These are phyloP conservation scores for Ahaetulla prasina DNA, from an alignment of 2,113 vertebrate species.

Conservation along the genomic window DNA sequence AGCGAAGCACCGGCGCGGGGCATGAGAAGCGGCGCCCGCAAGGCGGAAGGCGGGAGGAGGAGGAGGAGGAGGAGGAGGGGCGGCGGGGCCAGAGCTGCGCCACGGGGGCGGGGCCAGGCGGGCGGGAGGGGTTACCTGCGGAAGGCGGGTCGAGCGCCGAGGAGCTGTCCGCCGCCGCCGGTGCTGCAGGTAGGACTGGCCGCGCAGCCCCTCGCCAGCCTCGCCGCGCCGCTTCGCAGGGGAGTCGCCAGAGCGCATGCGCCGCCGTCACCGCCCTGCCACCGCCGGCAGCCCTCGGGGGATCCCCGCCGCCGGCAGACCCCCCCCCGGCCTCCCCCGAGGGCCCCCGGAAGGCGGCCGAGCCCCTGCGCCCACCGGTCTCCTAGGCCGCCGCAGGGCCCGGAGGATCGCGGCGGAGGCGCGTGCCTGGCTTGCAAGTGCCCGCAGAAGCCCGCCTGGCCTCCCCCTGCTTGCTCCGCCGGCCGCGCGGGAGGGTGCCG, in stretches of 20 bases:
- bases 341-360: background rate
- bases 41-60: background rate
- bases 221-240: conserved; percentile 42
- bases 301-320: background rate
- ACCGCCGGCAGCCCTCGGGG: background rate
- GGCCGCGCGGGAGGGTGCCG: background rate
- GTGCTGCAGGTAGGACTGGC: conserved; percentile 70
- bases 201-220: conserved; percentile 58
- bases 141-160: conserved; percentile 36
- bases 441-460: background rate
- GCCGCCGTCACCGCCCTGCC: conserved; percentile 27
- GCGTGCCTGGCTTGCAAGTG: background rate
- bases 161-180: conserved; percentile 72
- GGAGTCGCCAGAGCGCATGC: conserved; percentile 59
- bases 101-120: background rate
- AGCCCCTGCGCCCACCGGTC: background rate
- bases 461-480: background rate
- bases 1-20: conserved; percentile 57
- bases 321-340: background rate
- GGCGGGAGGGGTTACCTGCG: background rate
- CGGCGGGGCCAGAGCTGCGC: background rate
- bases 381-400: background rate
- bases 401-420: background rate
- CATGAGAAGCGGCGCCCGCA: conserved; percentile 4
- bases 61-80: background rate